Base-by-base conservation (phyloP, 2,113 vertebrate genomes). In the Xiphophorus hellerii region DNA sequence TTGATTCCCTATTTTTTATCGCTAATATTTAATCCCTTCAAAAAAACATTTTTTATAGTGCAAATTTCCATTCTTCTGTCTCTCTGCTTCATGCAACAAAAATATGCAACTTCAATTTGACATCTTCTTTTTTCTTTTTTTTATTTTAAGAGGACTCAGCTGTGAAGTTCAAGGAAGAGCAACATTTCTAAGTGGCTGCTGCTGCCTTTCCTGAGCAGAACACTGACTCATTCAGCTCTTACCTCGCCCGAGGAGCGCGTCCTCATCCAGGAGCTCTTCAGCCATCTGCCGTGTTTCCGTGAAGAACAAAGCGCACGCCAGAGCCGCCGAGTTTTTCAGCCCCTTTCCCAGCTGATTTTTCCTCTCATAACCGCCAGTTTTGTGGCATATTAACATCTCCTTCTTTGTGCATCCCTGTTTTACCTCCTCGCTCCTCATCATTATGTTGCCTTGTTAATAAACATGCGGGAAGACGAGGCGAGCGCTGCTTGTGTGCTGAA, bases 401-500 rank as follows among this genome's bases (percentile, higher is more conserved):
- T 82, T 78, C 77, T 89, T 81, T 80, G 87, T 81, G 84, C 68
- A 84, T 28, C 85, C 29, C 65, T 67, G 5, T 33, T 77, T 78
- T 10, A 58, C 51, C 7, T 62, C 87, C 80, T 84, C 84, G 73
- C 75, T 81, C 89, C 85, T 75, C 81, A 69, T 86, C 78, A 92
- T 93, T 89, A 90, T 86, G 87, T n/a, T 78, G 91, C 86, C 90
- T 89, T 91, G 91, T 93, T 92, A 88, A 58, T 58, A 58, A 88
- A 91, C 87, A 88, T 80, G 86, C 44, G 11, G 87, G 87, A 90
- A 76, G 88, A 87, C 77, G 85, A 88, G 68, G 87, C 89, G 83
- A 92, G 90, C 79, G 8, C 39, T 83, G 82, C 5, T 17, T n/a
- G 51, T n/a, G 10, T 0, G 51, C 78, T 85, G 48, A 75, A 88